Evolutionary conservation across 2,888 invertebrate genomes (phyloP), one percentile per base, ranked within the genome.

Genomic region (Octodonta nipae): DNA sequence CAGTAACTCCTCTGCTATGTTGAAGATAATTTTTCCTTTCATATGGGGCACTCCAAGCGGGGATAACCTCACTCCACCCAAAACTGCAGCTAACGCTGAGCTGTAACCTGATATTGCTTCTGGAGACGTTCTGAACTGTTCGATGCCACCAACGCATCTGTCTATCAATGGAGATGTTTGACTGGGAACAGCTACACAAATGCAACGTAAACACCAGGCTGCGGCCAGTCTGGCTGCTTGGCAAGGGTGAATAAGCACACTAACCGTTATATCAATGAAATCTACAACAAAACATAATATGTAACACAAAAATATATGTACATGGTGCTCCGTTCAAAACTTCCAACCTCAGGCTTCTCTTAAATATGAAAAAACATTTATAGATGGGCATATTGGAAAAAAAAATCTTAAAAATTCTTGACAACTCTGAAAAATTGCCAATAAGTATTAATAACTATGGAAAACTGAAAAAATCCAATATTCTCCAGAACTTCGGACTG

Each of bases 1-100:
- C 28, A 98, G 64, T 45, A 98, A 64, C 56, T 98, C 96, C 65
- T 98, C 96, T 1, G 95, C 98, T 4, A 91, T 86, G 56, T 88
- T 89, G 62, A 98, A 96, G 20, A 96, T 88, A 38, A 93, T 82
- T 67, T 96, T 95, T 41, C 95, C 93, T 51, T 93, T 88, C 15
- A 87, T 89, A 60, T 95, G 92, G 0, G 98, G 96, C 24, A 95
- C 85, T 11, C 96, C 93, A 8, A 93, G 67, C 0, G 89, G 87
- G 2, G 91, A 93, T 30, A 84, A 71, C 27, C 83, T 75, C 1
- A 88, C 87, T 33, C 92, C 87, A 12, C 95, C 93, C 28, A 96
- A 65, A 38, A 96, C 81, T 1, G 95, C 89, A 15, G 95, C 87
- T 41, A 98, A 64, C 0, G 95, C 95, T 51, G 83, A 81, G 50